Percentiles rank a stretch among this genome's conserved stretches.
Evolutionary conservation across 2,797 vertebrate genomes (phyloP).

Genomic region (Urophycis tenuis): DNA sequence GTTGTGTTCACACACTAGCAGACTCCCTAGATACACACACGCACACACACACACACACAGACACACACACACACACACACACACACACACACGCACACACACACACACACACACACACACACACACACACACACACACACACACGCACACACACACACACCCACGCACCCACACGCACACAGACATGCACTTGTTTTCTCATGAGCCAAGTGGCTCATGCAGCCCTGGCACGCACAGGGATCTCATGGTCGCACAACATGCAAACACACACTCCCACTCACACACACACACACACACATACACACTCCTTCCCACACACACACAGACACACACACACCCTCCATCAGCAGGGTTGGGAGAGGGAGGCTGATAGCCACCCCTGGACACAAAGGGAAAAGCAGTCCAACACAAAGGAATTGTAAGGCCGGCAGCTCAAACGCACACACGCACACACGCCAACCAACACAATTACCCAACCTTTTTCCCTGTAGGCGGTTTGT

Average conservation of each 20-base stretch:
- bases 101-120: neutral
- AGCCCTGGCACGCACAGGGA: constrained; percentile 46
- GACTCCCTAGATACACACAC: constrained; percentile 37
- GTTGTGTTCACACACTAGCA: constrained; percentile 27
- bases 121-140: too few relatives aligned
- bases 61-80: too few relatives aligned
- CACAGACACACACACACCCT: constrained; percentile 17
- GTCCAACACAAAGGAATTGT: constrained; percentile 52
- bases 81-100: neutral
- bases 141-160: constrained; percentile 21
- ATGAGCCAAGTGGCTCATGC: constrained; percentile 38
- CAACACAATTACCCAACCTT: constrained; percentile 39
- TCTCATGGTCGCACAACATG: constrained; percentile 38
- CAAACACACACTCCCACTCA: constrained; percentile 20
- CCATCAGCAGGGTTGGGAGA: constrained; percentile 41
- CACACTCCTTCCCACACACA: neutral
- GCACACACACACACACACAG: neutral
- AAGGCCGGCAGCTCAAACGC: constrained; percentile 31
- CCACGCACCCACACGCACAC: constrained; percentile 26
- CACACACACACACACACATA: constrained; percentile 16
- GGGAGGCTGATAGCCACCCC: constrained; percentile 59
- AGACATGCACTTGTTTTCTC: constrained; percentile 54
- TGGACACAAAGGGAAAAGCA: constrained; percentile 56
- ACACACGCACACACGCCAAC: neutral
- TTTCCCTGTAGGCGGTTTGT: constrained; percentile 45